Conservation (phyloP, 2,797 vertebrate genomes). For the Centroberyx gerrardi region DNA sequence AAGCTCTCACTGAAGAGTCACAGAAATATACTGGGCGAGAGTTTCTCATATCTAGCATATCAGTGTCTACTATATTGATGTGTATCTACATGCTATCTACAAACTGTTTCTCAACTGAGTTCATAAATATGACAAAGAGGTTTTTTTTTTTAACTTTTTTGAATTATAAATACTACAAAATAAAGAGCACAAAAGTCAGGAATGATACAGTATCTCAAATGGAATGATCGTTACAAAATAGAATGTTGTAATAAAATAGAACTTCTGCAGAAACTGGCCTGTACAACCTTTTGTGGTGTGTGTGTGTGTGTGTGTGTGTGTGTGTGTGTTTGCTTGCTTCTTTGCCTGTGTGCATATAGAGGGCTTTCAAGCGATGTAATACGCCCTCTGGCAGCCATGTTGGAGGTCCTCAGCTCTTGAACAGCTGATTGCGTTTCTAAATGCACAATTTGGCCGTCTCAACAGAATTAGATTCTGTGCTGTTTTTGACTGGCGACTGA, state of each 20-base stretch:
- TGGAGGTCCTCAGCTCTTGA: neutral
- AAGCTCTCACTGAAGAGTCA: conserved; percentile 23
- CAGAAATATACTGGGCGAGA: conserved; percentile 39
- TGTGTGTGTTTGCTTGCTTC: conserved; percentile 1
- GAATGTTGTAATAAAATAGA: conserved; percentile 55
- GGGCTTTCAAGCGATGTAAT: neutral
- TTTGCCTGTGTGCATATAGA: neutral
- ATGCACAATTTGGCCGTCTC: no score
- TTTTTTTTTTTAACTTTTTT: conserved; percentile 1
- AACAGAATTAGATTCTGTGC: no score
- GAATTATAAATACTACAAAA: conserved; percentile 29
- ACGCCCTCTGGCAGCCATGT: neutral
- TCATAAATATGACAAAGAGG: conserved; percentile 14
- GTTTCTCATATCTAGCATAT: conserved; percentile 34
- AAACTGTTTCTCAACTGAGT: conserved; percentile 28
- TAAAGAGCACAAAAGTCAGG: conserved; percentile 34
- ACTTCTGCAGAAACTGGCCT: conserved; percentile 30
- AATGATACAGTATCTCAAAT: neutral
- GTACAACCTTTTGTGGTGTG: conserved; percentile 3
- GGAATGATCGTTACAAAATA: conserved; percentile 34
- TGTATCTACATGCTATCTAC: conserved; percentile 66
- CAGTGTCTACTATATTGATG: conserved; percentile 19
- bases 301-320: neutral
- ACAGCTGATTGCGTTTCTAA: neutral
- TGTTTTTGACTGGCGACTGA: no score